Conservation (phyloP, 2,888 invertebrate species). For the Eristalinus aeneus region DNA sequence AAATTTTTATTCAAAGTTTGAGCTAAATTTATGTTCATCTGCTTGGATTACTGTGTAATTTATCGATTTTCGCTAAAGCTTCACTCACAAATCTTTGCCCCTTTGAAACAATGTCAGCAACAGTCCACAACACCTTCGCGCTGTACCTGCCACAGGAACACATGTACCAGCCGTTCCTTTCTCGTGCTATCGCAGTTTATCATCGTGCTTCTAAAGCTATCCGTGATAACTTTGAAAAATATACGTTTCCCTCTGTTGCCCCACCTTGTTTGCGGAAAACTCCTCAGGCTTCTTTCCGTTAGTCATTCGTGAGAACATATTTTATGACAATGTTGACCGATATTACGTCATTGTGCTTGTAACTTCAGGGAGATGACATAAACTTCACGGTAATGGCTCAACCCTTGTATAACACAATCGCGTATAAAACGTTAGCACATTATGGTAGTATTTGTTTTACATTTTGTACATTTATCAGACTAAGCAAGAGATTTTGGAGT, state of each 20-base stretch:
- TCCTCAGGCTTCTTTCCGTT: neutral
- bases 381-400: conserved; percentile 16
- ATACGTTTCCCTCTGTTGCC: neutral
- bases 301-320: conserved; percentile 19
- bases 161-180: neutral
- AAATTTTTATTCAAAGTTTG: neutral
- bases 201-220: neutral
- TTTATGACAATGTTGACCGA: conserved; percentile 20
- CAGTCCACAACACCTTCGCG: neutral
- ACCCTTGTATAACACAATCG: conserved; percentile 16
- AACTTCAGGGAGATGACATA: conserved; percentile 17
- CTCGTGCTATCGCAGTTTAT: neutral
- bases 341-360: conserved; percentile 20
- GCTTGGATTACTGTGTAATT: neutral
- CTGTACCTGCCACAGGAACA: neutral
- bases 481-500: neutral
- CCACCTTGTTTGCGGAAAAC: neutral
- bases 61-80: neutral
- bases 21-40: neutral
- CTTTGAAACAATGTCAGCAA: neutral
- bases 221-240: neutral
- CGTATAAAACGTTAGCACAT: conserved; percentile 18
- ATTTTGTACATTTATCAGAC: neutral
- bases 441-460: neutral
- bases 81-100: neutral